Percentiles rank a stretch among this genome's conserved stretches.
These are phyloP conservation scores for Herpetotheres cachinnans DNA, from an alignment of 2,113 vertebrate genomes.

Conservation along the genomic window DNA sequence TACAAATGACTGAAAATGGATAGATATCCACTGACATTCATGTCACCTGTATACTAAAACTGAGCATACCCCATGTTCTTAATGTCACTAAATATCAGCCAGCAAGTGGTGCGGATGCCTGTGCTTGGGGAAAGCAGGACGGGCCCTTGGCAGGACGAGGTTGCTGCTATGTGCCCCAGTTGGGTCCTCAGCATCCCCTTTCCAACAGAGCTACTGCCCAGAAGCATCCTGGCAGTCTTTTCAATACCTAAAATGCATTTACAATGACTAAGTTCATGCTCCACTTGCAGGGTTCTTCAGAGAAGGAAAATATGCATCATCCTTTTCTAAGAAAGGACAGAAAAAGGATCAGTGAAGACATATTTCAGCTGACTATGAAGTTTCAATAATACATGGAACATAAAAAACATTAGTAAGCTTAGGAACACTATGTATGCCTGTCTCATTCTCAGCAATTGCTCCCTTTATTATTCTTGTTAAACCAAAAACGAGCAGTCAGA, in stretches of 20 bases:
- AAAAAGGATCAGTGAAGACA: not conserved
- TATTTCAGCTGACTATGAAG: not conserved
- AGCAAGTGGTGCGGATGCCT: not conserved
- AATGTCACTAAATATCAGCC: not conserved
- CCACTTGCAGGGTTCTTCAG: not conserved
- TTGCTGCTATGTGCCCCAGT: rapidly evolving
- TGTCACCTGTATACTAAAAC: not conserved
- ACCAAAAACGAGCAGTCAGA: not conserved
- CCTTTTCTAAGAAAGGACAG: not conserved
- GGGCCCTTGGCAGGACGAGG: not conserved
- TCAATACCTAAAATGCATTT: not conserved
- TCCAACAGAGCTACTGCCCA: rapidly evolving
- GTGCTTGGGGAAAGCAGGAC: not conserved
- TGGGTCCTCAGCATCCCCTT: not conserved
- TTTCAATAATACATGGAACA: not conserved
- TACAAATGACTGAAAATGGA: not conserved
- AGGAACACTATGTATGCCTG: not conserved
- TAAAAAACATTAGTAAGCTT: not conserved
- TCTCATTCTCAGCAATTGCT: not conserved
- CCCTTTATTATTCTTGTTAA: not conserved
- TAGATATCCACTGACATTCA: not conserved
- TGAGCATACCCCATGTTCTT: not conserved
- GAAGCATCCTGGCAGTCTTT: not conserved
- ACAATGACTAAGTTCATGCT: not conserved
- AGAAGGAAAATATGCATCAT: not conserved